Evolutionary conservation across 2,888 invertebrate species (phyloP).

Genomic region (Apotomis betuletana): DNA sequence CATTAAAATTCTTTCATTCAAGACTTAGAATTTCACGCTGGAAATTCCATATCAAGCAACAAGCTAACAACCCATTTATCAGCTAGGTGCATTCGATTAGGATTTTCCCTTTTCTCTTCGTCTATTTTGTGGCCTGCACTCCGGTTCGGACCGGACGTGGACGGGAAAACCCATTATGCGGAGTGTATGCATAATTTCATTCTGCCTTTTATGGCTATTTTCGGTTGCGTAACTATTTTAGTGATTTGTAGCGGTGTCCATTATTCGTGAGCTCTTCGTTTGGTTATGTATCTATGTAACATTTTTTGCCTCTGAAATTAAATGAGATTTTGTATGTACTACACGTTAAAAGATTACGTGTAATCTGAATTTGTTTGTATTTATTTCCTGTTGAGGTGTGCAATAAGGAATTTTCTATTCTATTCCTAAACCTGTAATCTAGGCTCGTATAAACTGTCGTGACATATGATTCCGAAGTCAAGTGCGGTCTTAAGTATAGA

Average conservation of each 20-base stretch:
- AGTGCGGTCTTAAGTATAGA: too few species aligned
- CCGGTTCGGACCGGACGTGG: neutral
- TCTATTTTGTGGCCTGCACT: slow-evolving; percentile 1
- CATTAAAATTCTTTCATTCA: too few species aligned
- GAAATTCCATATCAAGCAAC: neutral
- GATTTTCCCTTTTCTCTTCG: neutral
- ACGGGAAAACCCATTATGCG: slow-evolving; percentile 21
- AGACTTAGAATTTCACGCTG: too few species aligned
- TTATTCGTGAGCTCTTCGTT: neutral
- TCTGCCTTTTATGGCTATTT: slow-evolving; percentile 14
- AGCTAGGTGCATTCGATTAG: neutral
- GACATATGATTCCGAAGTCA: too few species aligned
- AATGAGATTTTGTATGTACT: neutral
- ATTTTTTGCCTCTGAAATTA: neutral
- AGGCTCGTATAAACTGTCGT: too few species aligned
- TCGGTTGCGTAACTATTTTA: slow-evolving; percentile 16
- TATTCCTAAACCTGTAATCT: too few species aligned
- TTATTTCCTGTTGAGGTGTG: too few species aligned
- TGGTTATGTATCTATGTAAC: neutral
- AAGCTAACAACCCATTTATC: slow-evolving; percentile 2
- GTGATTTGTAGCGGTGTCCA: slow-evolving; percentile 13
- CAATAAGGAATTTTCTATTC: too few species aligned
- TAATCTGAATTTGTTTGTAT: too few species aligned
- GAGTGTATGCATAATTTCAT: slow-evolving; percentile 25
- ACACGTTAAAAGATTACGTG: too few species aligned